Evolutionary conservation across 2,113 vertebrate genomes (phyloP).

Genomic region (Bettongia penicillata): DNA sequence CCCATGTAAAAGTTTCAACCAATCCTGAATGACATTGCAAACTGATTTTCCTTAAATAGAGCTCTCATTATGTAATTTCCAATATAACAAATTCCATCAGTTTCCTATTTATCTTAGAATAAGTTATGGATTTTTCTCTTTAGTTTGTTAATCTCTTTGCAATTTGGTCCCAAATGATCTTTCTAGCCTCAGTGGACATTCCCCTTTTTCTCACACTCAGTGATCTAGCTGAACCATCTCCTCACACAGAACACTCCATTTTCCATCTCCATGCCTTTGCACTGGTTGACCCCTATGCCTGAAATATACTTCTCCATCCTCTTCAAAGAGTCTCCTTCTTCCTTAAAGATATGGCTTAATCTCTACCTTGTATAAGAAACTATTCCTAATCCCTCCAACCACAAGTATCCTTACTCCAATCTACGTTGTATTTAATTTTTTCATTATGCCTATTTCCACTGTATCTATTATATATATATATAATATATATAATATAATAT

Average conservation of each 20-base stretch:
- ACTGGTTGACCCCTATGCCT: neutral
- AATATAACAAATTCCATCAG: neutral
- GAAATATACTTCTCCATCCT: neutral
- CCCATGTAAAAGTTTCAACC: neutral
- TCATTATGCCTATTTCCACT: neutral
- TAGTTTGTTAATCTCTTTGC: neutral
- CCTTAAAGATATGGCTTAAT: neutral
- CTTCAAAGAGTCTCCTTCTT: neutral
- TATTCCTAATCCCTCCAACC: neutral
- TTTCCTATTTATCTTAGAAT: neutral
- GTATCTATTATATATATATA: neutral
- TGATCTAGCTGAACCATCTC: neutral
- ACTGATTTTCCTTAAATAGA: neutral
- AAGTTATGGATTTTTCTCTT: neutral
- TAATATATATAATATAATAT: neutral
- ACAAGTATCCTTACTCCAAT: neutral
- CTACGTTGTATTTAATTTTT: neutral
- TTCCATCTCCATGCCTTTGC: no score
- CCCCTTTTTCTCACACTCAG: neutral
- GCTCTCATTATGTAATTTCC: neutral
- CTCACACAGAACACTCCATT: neutral
- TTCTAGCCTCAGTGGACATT: neutral
- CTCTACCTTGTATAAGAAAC: neutral
- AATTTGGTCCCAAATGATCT: neutral
- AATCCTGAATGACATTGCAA: neutral